Evolutionary conservation across 2,113 vertebrate genomes (phyloP).

Genomic region (Catharus fuscescens): DNA sequence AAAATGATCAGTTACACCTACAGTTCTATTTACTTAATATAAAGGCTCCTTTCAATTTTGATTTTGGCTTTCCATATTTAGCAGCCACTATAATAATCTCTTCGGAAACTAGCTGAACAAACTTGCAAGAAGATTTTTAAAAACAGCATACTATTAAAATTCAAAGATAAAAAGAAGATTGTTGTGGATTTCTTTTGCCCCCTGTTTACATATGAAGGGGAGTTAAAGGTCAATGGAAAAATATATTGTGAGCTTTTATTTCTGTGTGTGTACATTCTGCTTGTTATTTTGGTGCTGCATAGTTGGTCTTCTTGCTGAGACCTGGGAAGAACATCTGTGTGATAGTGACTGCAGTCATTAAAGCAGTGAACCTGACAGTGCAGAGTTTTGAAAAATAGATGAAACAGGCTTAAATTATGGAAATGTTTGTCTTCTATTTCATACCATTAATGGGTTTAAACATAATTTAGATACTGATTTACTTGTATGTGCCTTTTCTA

Average conservation of each 20-base stretch:
- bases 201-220: not conserved
- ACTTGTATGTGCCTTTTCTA: not conserved
- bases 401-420: not conserved
- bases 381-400: not conserved
- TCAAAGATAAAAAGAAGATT: not conserved
- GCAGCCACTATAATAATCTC: not conserved
- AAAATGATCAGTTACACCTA: not conserved
- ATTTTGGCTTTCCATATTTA: not conserved
- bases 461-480: not conserved
- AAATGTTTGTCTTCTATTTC: not conserved
- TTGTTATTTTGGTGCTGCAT: not conserved
- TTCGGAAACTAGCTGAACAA: not conserved
- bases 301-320: not conserved
- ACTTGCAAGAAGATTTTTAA: not conserved
- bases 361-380: not conserved
- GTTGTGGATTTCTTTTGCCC: not conserved
- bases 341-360: not conserved
- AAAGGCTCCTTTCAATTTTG: not conserved
- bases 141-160: not conserved
- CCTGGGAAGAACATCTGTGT: not conserved
- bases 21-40: not conserved
- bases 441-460: not conserved
- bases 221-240: not conserved
- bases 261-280: not conserved
- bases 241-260: not conserved